Base-by-base conservation (phyloP, 2,888 invertebrate genomes). In the Oscheius sp. region DNA sequence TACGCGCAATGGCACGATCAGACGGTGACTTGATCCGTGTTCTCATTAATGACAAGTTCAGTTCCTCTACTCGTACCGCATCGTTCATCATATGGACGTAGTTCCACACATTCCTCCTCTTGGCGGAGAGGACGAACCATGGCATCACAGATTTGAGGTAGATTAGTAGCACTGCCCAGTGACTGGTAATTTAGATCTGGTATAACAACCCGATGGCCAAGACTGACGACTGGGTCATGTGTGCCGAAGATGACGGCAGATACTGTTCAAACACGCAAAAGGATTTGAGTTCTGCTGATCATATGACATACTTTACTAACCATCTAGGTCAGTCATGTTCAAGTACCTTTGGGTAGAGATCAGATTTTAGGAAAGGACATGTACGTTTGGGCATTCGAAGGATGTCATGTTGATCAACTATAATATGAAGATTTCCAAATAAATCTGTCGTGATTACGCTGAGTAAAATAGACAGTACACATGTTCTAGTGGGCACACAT, bases 1-100 rank as follows among this genome's bases (percentile, higher is more conserved):
- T 83, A 70, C 50, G 83, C 83, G 3, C 29, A 51, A 37, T 77
- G 76, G 73, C 78, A 79, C 60, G 78, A 79, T 42, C 48, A 10
- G 9, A 50, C 60, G 35, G 72, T 72, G 48, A 60, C 21, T 11
- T 13, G 21, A 21, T 13, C 0, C 9, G 21, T 55, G 9, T 2
- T 21, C 21, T 42, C 32, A 3, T 21, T 42, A 60, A 29, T 3
- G 13, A 48, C 29, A 7, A 29, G 11, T 73, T 47, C 11, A 73
- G 73, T 73, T 73, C 65, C 55, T 66, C 55, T 73, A 73, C 63
- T 73, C 73, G 13, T 73, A 65, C 42, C 63, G 73, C 21, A 48
- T 73, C 29, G 37, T 55, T n/a, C 63, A 73, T 51, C 50, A 73
- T 21, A 35, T 29, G 10, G 73, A 73, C 42, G 32, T 58, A 3